Evolutionary conservation across 2,797 vertebrate species (phyloP).

Genomic region (Poeciliopsis gracilis): DNA sequence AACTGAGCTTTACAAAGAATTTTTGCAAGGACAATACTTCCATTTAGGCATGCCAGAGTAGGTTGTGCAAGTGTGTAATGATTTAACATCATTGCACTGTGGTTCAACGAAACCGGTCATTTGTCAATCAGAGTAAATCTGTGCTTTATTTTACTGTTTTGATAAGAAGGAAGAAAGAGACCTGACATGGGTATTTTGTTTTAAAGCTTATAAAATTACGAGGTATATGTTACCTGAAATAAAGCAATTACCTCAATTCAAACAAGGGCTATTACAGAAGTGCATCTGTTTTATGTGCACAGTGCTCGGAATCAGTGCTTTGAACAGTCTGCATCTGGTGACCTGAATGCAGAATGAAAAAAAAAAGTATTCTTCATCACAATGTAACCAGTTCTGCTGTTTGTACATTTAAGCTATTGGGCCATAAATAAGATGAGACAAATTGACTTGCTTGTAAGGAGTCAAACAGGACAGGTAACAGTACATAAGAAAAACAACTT

Average conservation of each 20-base stretch:
- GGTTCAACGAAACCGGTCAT: slow-evolving; percentile 15
- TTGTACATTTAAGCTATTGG: slow-evolving; percentile 40
- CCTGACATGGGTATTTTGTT: slow-evolving; percentile 9
- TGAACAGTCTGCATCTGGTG: slow-evolving; percentile 20
- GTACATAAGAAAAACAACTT: slow-evolving; percentile 72
- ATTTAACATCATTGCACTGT: slow-evolving; percentile 59
- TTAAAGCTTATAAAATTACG: slow-evolving; percentile 58
- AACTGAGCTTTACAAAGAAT: slow-evolving; percentile 33
- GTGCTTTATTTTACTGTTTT: slow-evolving; percentile 39
- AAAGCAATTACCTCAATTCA: slow-evolving; percentile 46
- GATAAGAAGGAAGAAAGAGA: slow-evolving; percentile 55
- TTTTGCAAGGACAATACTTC: slow-evolving; percentile 53
- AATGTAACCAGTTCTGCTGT: slow-evolving; percentile 41
- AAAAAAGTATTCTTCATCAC: slow-evolving; percentile 43
- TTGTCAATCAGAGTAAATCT: slow-evolving; percentile 29
- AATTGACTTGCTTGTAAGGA: slow-evolving; percentile 63
- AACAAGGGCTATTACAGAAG: slow-evolving; percentile 20
- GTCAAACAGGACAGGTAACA: slow-evolving; percentile 78
- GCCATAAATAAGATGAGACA: slow-evolving; percentile 66
- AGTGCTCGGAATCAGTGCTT: slow-evolving; percentile 10
- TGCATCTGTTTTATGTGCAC: slow-evolving; percentile 26
- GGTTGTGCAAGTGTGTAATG: slow-evolving; percentile 69
- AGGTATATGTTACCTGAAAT: slow-evolving; percentile 34
- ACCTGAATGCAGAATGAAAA: slow-evolving; percentile 39
- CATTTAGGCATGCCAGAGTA: slow-evolving; percentile 50